Percentiles rank a stretch among this genome's conserved stretches.
Conservation (phyloP, 2,797 vertebrate species). For the Oreochromis grahami region DNA sequence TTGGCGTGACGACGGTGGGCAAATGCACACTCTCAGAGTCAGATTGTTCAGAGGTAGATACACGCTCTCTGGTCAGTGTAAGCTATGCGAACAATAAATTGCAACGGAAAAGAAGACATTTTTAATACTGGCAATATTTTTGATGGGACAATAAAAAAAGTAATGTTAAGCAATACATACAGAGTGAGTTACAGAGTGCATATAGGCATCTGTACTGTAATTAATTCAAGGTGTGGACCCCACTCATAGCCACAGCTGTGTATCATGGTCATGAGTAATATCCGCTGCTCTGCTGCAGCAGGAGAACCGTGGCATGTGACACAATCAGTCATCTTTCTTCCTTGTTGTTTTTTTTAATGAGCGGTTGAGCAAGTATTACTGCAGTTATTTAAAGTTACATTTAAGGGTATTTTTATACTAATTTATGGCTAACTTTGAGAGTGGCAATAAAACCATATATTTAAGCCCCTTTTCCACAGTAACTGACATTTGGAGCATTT, state of each 20-base stretch:
- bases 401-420: background rate
- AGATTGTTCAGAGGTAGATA: background rate
- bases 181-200: background rate
- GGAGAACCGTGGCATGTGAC: background rate
- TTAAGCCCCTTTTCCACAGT: background rate
- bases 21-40: background rate
- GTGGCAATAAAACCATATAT: background rate
- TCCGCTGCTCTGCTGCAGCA: background rate
- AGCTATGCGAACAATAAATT: background rate
- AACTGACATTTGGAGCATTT: background rate
- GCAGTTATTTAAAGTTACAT: background rate
- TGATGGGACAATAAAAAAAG: background rate
- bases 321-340: background rate
- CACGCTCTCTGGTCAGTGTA: background rate
- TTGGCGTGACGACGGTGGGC: background rate
- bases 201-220: background rate
- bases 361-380: background rate
- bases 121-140: background rate
- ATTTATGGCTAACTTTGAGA: background rate
- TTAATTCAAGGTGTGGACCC: background rate
- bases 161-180: background rate
- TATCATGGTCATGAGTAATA: background rate
- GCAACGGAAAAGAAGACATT: background rate
- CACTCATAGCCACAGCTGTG: background rate
- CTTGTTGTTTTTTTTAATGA: background rate